Percentiles rank a stretch among this genome's conserved stretches.
Evolutionary conservation across 2,113 vertebrate species (phyloP).

Genomic region (Hyperoodon ampullatus): DNA sequence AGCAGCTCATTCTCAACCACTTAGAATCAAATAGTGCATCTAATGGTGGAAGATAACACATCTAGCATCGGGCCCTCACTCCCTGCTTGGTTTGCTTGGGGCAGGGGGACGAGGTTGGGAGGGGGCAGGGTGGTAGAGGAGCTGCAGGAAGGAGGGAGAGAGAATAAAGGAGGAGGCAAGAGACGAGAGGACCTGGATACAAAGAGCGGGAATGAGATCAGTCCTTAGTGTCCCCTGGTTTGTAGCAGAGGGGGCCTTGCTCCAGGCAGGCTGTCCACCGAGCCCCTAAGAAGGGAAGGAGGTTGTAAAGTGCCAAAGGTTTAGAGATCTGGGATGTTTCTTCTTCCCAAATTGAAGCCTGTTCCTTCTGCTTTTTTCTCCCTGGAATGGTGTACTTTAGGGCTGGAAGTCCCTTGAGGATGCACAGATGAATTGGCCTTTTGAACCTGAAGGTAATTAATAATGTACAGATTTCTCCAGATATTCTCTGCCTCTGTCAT

Average conservation of each 20-base stretch:
- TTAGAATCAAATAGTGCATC: slow-evolving; percentile 67
- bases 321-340: slow-evolving; percentile 10
- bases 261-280: neutral
- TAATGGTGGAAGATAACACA: slow-evolving; percentile 57
- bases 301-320: neutral
- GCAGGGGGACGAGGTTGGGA: neutral
- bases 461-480: neutral
- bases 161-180: neutral
- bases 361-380: neutral
- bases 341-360: neutral
- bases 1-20: slow-evolving; percentile 65
- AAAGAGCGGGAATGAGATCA: neutral
- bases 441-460: slow-evolving; percentile 48
- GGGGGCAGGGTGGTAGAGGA: neutral
- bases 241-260: neutral
- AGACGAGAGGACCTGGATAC: neutral
- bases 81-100: neutral
- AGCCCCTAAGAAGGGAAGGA: neutral
- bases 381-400: neutral
- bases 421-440: slow-evolving; percentile 18
- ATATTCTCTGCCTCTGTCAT: slow-evolving; percentile 44
- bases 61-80: neutral
- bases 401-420: neutral
- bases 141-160: neutral
- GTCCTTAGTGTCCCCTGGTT: neutral